phyloP scores from a whole-genome alignment of 2,797 vertebrate species.

The Phoebastria nigripes region DNA sequence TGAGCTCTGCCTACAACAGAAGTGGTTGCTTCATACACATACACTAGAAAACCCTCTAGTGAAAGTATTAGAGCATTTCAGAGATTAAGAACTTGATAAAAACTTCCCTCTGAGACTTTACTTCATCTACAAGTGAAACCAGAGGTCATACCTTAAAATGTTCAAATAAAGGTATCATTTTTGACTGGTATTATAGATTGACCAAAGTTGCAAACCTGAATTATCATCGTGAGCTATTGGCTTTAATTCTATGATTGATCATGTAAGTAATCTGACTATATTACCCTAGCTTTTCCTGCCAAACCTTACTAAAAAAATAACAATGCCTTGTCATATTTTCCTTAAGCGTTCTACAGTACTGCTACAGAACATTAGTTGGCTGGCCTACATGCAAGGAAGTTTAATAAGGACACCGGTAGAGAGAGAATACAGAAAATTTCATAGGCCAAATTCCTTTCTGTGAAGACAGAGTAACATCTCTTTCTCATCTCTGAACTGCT shows the following conservation, averaged over 20 bases:
- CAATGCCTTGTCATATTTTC: neutral
- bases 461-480: neutral
- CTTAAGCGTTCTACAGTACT: neutral
- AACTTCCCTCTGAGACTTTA: neutral
- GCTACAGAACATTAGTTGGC: neutral
- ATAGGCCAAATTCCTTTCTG: neutral
- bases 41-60: neutral
- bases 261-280: neutral
- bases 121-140: neutral
- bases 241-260: neutral
- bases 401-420: neutral
- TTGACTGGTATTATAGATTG: neutral
- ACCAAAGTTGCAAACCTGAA: neutral
- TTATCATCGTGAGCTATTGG: neutral
- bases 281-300: neutral
- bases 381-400: neutral
- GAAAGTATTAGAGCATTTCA: neutral
- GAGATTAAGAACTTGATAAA: neutral
- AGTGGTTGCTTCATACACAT: accelerated
- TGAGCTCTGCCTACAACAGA: neutral
- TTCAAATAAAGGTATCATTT: neutral
- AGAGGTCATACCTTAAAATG: neutral
- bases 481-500: neutral
- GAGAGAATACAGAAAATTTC: neutral
- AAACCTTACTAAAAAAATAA: neutral